A percentile compares a stretch with the other conserved stretches of the same genome.
phyloP scores from a whole-genome alignment of 1,140 invertebrate species.

The Trichonephila clavata region DNA sequence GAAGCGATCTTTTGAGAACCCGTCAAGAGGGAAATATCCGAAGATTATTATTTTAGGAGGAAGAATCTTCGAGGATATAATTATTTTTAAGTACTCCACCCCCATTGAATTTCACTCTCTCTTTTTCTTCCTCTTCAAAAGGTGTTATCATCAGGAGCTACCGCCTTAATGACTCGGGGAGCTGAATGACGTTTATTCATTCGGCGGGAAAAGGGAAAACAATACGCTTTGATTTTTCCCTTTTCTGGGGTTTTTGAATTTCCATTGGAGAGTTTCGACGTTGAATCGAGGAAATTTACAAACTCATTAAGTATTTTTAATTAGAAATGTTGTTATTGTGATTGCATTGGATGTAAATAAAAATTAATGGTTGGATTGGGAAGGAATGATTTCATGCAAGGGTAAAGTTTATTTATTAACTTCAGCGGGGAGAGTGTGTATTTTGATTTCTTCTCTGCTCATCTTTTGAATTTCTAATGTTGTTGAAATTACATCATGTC shows the following conservation, averaged over 20 bases:
- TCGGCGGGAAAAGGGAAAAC: neutral
- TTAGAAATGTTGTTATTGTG: no score
- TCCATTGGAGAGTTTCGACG: no score
- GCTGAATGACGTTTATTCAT: constrained; percentile 27
- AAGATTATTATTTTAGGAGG: constrained; percentile 70
- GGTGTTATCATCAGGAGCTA: constrained; percentile 23
- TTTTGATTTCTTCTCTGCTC: no score
- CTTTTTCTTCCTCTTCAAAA: constrained; percentile 44
- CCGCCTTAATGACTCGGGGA: constrained; percentile 8
- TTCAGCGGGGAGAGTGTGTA: no score
- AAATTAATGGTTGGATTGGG: no score
- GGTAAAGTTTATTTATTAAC: no score
- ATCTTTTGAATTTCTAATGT: no score
- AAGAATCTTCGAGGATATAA: constrained; percentile 49
- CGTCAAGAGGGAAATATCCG: constrained; percentile 63
- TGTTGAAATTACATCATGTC: no score
- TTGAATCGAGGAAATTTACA: no score
- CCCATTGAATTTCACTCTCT: constrained; percentile 48
- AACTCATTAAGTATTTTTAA: no score
- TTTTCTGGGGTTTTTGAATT: neutral
- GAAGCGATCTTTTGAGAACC: constrained; percentile 62
- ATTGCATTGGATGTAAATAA: no score
- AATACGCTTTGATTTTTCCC: constrained; percentile 6
- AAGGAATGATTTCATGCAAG: no score
- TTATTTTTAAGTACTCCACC: constrained; percentile 64